Evolutionary conservation across 1,140 invertebrate genomes (phyloP).

Genomic region (Drosophila nebulosa): DNA sequence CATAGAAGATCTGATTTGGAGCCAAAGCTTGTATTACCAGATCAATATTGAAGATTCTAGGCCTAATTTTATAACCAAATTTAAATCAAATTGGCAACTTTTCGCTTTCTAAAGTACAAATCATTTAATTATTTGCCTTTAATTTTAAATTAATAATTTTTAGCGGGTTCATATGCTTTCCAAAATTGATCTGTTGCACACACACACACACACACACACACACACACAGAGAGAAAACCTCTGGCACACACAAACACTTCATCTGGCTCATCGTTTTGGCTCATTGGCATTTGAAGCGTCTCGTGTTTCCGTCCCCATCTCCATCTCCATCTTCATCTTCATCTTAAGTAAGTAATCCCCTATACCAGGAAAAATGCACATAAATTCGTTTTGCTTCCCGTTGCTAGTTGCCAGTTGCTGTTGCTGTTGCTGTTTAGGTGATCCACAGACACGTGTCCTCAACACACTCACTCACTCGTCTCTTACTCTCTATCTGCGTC

Average conservation of each 20-base stretch:
- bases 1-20: no score
- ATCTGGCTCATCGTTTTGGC: slow-evolving; percentile 49
- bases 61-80: no score
- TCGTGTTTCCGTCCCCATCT: slow-evolving; percentile 56
- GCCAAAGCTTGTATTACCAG: no score
- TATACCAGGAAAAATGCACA: slow-evolving; percentile 67
- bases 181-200: no score
- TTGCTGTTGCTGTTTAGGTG: slow-evolving; percentile 22
- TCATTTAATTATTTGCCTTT: no score
- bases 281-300: slow-evolving; percentile 72
- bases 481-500: neutral
- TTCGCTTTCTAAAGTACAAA: no score
- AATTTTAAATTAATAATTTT: no score
- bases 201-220: neutral
- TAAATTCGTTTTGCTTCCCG: slow-evolving; percentile 52
- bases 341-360: slow-evolving; percentile 69
- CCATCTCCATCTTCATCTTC: neutral
- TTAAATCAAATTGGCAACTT: no score
- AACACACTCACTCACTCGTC: neutral
- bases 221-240: no score
- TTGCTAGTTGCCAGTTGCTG: neutral
- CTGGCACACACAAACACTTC: slow-evolving; percentile 15
- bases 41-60: no score
- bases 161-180: no score
- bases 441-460: slow-evolving; percentile 45